These are phyloP conservation scores for Embidobia sp. DNA, from an alignment of 2,888 invertebrate genomes.

Conservation along the genomic window DNA sequence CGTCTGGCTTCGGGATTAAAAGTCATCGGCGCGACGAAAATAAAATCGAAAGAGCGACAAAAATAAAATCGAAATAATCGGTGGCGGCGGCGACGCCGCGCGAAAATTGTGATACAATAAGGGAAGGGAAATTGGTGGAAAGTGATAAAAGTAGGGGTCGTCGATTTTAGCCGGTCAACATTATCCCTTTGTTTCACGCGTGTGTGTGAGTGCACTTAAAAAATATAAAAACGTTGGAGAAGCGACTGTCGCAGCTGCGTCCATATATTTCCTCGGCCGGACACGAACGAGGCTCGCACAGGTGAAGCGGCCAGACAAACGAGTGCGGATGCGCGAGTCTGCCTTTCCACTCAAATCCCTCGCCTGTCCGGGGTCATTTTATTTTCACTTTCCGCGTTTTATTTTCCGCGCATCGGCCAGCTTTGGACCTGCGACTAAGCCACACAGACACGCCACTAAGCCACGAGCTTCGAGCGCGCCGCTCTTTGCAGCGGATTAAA, in stretches of 20 bases:
- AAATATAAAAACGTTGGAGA: slow-evolving; percentile 72
- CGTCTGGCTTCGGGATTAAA: slow-evolving; percentile 64
- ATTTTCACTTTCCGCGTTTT: slow-evolving; percentile 77
- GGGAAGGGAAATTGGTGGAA: slow-evolving; percentile 12
- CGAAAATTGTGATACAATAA: slow-evolving; percentile 1
- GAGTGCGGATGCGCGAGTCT: slow-evolving; percentile 29
- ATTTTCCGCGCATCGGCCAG: slow-evolving; percentile 70
- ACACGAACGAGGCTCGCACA: slow-evolving; percentile 40
- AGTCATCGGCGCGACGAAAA: slow-evolving; percentile 50
- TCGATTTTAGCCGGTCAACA: slow-evolving; percentile 30
- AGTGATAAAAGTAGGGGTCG: slow-evolving; percentile 31
- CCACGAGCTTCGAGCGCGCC: slow-evolving; percentile 63
- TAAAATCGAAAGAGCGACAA: slow-evolving; percentile 42
- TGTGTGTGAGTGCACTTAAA: slow-evolving; percentile 73
- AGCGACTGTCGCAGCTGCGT: slow-evolving; percentile 71
- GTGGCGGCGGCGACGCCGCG: slow-evolving; percentile 9
- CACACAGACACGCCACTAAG: slow-evolving; percentile 72
- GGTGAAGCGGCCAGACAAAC: slow-evolving; percentile 55
- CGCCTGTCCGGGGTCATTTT: slow-evolving; percentile 72
- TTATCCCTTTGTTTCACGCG: slow-evolving; percentile 44
- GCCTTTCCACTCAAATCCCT: slow-evolving; percentile 71
- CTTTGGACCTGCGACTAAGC: slow-evolving; percentile 67
- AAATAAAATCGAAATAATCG: slow-evolving; percentile 63
- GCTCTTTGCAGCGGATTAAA: slow-evolving; percentile 66
- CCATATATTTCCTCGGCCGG: slow-evolving; percentile 66